Evolutionary conservation across 2,113 vertebrate species (phyloP).

Genomic region (Osmerus eperlanus): DNA sequence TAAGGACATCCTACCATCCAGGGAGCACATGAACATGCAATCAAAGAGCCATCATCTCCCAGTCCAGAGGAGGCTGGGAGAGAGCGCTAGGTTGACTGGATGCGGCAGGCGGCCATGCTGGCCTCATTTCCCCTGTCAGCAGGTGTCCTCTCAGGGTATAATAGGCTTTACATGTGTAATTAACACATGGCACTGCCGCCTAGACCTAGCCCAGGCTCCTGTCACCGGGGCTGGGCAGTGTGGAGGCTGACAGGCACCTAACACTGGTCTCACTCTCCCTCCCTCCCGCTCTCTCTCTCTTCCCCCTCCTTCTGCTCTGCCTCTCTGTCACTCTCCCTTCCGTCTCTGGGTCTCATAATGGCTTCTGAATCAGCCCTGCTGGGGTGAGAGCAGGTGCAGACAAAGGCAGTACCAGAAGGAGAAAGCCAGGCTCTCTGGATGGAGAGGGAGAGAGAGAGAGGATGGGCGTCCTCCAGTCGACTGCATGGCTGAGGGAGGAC

Average conservation of each 20-base stretch:
- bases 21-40: conserved; percentile 69
- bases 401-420: conserved; percentile 62
- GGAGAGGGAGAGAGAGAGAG: conserved; percentile 17
- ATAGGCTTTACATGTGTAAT: conserved; percentile 92
- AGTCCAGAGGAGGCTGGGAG: conserved; percentile 59
- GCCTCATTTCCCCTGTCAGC: conserved; percentile 92
- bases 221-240: not conserved
- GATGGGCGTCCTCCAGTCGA: not conserved
- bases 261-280: not conserved
- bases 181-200: conserved; percentile 81
- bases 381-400: conserved; percentile 65
- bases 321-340: conserved; percentile 32
- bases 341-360: conserved; percentile 17
- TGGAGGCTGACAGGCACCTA: not conserved
- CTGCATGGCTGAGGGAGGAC: not conserved
- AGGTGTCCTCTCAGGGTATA: conserved; percentile 90
- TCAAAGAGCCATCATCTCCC: conserved; percentile 80
- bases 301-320: conserved; percentile 3
- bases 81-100: conserved; percentile 73
- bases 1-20: conserved; percentile 71
- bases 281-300: not conserved
- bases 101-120: conserved; percentile 73
- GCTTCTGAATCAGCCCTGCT: conserved; percentile 43
- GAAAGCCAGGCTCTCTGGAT: not conserved
- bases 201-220: conserved; percentile 24